A percentile compares a stretch with the other conserved stretches of the same genome.
Evolutionary conservation across 2,888 invertebrate species (phyloP).

Genomic region (Hydroisotoma schaefferi): DNA sequence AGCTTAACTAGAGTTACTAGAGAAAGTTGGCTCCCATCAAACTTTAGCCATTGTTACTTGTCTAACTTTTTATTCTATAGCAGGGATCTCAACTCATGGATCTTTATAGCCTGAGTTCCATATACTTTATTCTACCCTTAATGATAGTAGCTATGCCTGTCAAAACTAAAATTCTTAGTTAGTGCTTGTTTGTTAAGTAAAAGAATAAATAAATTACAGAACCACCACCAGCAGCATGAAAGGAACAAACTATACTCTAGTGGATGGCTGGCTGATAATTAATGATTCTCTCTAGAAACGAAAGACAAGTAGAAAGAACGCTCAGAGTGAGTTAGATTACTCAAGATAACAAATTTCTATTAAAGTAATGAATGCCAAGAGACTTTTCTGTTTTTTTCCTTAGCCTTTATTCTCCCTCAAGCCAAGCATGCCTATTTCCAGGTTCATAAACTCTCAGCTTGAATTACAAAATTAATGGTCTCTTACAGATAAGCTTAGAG

Average conservation of each 20-base stretch:
- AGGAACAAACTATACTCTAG: no score
- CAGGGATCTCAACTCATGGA: no score
- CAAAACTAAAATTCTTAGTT: slow-evolving; percentile 11
- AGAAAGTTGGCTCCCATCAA: background rate
- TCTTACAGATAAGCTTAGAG: slow-evolving; percentile 26
- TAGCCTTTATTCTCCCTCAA: no score
- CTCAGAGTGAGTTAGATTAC: background rate
- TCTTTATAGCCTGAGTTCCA: no score
- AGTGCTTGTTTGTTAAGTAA: slow-evolving; percentile 7
- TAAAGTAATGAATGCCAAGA: slow-evolving; percentile 34
- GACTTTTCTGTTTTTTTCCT: no score
- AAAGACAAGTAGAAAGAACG: background rate
- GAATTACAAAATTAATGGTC: slow-evolving; percentile 37
- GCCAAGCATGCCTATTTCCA: slow-evolving; percentile 22
- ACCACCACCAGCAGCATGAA: no score
- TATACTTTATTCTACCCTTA: no score
- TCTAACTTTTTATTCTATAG: no score
- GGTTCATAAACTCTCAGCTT: slow-evolving; percentile 20
- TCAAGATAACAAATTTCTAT: slow-evolving; percentile 31
- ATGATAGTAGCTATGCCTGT: background rate
- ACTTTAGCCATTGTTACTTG: background rate
- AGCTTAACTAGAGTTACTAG: slow-evolving; percentile 12
- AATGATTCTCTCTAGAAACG: background rate
- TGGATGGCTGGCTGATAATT: slow-evolving; percentile 8
- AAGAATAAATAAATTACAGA: slow-evolving; percentile 11